Evolutionary conservation across 1,140 invertebrate species (phyloP).

Genomic region (Drosophila kikkawai): DNA sequence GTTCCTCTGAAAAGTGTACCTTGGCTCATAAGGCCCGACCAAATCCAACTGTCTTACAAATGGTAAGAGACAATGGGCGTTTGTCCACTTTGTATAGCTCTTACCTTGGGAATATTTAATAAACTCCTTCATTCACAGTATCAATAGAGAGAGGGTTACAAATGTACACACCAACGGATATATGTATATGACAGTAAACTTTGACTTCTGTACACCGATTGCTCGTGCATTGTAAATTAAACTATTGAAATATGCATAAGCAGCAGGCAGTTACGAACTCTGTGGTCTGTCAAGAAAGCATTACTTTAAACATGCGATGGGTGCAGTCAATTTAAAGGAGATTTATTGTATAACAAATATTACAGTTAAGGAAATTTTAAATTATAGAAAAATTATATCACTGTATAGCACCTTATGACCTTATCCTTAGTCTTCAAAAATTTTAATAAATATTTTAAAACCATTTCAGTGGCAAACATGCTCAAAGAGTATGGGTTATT

Average conservation of each 20-base stretch:
- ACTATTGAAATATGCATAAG: conserved; percentile 70
- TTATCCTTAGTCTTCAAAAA: no score
- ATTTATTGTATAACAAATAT: not conserved
- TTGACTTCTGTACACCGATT: conserved; percentile 31
- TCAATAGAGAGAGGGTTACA: conserved; percentile 51
- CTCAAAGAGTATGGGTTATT: conserved; percentile 85
- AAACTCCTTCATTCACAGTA: conserved; percentile 60
- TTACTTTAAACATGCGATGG: conserved; percentile 26
- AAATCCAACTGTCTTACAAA: conserved; percentile 12
- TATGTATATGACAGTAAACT: conserved; percentile 29
- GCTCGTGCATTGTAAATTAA: conserved; percentile 71
- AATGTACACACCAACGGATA: conserved; percentile 17
- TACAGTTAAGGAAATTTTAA: no score
- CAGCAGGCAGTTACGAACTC: conserved; percentile 49
- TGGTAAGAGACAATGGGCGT: conserved; percentile 45
- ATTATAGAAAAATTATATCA: no score
- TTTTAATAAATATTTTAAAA: conserved; percentile 19
- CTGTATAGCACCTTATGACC: no score
- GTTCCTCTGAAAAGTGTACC: not conserved
- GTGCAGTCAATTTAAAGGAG: not conserved
- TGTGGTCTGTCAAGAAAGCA: conserved; percentile 12
- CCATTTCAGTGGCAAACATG: conserved; percentile 85
- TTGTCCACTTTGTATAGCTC: conserved; percentile 49
- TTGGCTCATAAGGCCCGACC: conserved; percentile 7
- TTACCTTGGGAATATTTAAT: conserved; percentile 75